Percentiles rank a stretch among this genome's conserved stretches.
Conservation (phyloP, 1,140 invertebrate genomes). For the Zaprionus camerounensis region DNA sequence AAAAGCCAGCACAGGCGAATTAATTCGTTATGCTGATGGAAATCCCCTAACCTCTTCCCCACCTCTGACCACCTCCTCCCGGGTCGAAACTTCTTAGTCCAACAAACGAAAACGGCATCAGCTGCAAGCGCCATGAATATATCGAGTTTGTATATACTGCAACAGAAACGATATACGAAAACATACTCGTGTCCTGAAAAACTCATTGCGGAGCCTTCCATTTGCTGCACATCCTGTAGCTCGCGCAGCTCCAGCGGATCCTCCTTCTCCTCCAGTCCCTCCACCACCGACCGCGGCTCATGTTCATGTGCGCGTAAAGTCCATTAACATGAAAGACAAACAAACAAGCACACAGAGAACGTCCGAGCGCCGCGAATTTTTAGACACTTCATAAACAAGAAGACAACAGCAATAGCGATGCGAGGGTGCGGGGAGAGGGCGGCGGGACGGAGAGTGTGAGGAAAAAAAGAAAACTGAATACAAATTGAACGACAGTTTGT, state of each 20-base stretch:
- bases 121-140: constrained; percentile 61
- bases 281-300: constrained; percentile 11
- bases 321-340: constrained; percentile 79
- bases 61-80: background rate
- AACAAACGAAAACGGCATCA: constrained; percentile 57
- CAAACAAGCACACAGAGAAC: constrained; percentile 56
- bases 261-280: background rate
- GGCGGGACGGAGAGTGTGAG: background rate
- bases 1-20: background rate
- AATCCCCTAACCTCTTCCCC: constrained; percentile 50
- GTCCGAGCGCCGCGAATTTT: constrained; percentile 44
- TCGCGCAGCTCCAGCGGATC: background rate
- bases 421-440: background rate
- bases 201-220: constrained; percentile 13
- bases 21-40: constrained; percentile 51
- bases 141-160: constrained; percentile 33
- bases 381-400: constrained; percentile 75
- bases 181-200: constrained; percentile 15
- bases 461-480: constrained; percentile 11
- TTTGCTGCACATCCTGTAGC: constrained; percentile 20
- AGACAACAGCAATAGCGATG: constrained; percentile 16
- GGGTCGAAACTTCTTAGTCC: background rate
- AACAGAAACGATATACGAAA: constrained; percentile 14
- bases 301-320: constrained; percentile 72
- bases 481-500: constrained; percentile 40